Evolutionary conservation across 2,888 invertebrate species (phyloP).

Genomic region (Pycnomerus fuliginosus): DNA sequence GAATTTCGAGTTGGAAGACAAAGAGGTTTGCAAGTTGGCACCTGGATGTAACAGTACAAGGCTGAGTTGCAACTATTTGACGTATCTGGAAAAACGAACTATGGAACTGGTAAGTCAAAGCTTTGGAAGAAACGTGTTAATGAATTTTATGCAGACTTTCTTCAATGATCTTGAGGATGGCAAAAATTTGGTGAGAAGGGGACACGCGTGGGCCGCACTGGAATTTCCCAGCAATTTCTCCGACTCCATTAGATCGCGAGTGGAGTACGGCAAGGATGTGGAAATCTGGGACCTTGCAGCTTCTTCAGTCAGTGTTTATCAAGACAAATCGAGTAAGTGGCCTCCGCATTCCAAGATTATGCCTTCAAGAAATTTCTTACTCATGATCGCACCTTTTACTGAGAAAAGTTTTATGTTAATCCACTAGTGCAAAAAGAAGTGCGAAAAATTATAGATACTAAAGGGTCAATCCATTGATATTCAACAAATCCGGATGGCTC

Average conservation of each 20-base stretch:
- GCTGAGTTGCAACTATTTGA: constrained; percentile 77
- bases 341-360: not conserved
- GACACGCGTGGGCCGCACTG: constrained; percentile 75
- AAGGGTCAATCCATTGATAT: too few species aligned
- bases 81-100: constrained; percentile 66
- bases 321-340: constrained; percentile 82
- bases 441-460: too few species aligned
- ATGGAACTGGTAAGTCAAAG: constrained; percentile 63
- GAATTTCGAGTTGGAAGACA: constrained; percentile 68
- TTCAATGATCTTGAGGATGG: constrained; percentile 59
- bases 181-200: constrained; percentile 61
- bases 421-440: too few species aligned
- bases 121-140: constrained; percentile 1
- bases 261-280: constrained; percentile 57
- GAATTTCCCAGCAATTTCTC: constrained; percentile 78
- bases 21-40: constrained; percentile 41
- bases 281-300: constrained; percentile 58
- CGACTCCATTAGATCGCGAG: constrained; percentile 58
- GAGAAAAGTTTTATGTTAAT: too few species aligned
- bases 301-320: constrained; percentile 69
- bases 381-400: too few species aligned
- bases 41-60: constrained; percentile 46
- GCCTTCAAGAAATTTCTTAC: too few species aligned
- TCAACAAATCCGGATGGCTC: too few species aligned
- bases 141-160: constrained; percentile 8